Conservation (phyloP, 2,113 vertebrate genomes). For the Lophotis ruficrista region DNA sequence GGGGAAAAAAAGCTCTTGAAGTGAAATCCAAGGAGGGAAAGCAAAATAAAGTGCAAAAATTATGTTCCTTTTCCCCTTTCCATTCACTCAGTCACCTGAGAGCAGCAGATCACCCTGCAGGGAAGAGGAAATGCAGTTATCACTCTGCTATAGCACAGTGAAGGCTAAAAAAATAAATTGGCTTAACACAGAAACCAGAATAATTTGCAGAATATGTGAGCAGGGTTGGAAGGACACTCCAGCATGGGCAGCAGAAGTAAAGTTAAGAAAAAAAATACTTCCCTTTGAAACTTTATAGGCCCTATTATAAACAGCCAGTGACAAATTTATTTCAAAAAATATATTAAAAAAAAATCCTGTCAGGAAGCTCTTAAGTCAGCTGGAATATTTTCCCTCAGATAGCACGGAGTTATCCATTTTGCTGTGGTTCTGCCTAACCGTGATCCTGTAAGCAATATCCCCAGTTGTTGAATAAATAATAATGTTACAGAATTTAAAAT, state of each 20-base stretch:
- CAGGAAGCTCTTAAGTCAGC: neutral
- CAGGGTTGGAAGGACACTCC: neutral
- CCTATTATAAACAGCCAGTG: neutral
- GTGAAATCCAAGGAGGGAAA: neutral
- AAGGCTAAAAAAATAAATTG: neutral
- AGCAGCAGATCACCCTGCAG: neutral
- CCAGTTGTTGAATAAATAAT: conserved; percentile 66
- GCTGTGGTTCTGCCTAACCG: neutral
- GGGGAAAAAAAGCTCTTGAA: neutral
- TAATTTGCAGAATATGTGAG: neutral
- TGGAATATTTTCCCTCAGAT: neutral
- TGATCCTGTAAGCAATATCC: conserved; percentile 43
- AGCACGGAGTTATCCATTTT: neutral
- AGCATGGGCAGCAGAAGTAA: neutral
- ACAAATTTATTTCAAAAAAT: conserved; percentile 2
- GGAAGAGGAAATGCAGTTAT: neutral
- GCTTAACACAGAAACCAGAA: neutral
- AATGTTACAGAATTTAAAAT: conserved; percentile 63
- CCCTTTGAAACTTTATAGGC: neutral
- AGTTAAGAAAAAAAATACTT: neutral
- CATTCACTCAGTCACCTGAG: neutral
- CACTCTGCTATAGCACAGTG: neutral
- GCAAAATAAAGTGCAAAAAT: neutral
- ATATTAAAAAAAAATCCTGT: neutral
- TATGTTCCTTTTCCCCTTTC: neutral